A percentile compares a stretch with the other conserved stretches of the same genome.
Evolutionary conservation across 2,113 vertebrate genomes (phyloP).

Genomic region (Nerophis ophidion): DNA sequence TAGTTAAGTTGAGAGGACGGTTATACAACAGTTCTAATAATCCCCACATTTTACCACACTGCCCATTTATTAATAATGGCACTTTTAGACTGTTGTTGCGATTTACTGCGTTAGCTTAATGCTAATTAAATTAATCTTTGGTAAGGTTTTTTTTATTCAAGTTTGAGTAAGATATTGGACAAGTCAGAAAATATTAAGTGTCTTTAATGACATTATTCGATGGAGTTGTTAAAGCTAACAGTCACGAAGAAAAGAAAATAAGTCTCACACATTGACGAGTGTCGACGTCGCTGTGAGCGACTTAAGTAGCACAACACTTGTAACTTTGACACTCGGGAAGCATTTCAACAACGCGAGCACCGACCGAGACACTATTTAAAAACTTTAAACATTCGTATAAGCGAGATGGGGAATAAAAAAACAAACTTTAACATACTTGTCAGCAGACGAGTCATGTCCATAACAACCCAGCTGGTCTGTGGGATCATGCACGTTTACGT

Average conservation of each 20-base stretch:
- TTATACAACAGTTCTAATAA: neutral
- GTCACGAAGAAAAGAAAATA: neutral
- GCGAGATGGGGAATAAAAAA: constrained; percentile 11
- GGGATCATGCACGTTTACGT: constrained; percentile 20
- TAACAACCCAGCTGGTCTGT: constrained; percentile 37
- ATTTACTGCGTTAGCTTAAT: neutral
- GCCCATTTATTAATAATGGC: neutral
- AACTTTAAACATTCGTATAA: neutral
- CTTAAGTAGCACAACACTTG: constrained; percentile 6
- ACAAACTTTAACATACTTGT: constrained; percentile 63
- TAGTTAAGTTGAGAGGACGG: neutral
- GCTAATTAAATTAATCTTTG: constrained; percentile 8
- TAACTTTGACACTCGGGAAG: constrained; percentile 5
- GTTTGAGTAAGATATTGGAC: neutral
- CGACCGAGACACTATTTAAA: neutral
- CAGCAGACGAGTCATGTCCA: constrained; percentile 34
- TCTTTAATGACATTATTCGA: neutral
- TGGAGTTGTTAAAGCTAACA: accelerated
- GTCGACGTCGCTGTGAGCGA: neutral
- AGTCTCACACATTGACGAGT: neutral
- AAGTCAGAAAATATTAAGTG: neutral
- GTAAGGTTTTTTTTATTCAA: neutral
- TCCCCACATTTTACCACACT: neutral
- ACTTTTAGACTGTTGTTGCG: neutral
- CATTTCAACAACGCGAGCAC: neutral